A percentile compares a stretch with the other conserved stretches of the same genome.
These are phyloP conservation scores for Diplodus puntazzo DNA, from an alignment of 2,797 vertebrate genomes.

Conservation along the genomic window DNA sequence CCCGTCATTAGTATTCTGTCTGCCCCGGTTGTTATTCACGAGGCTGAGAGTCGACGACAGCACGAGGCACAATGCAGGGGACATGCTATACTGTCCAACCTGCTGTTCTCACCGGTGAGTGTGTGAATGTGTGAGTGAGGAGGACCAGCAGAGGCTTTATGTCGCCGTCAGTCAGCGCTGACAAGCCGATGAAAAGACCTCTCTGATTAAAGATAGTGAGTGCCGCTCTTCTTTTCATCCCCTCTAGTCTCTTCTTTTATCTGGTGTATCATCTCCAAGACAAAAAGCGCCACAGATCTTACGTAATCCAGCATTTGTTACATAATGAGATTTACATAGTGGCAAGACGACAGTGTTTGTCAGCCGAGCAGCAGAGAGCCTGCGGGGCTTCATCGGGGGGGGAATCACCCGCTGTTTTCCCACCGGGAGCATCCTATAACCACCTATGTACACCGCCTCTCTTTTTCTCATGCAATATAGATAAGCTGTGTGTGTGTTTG, in stretches of 20 bases:
- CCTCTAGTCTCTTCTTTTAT: neutral
- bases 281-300: constrained; percentile 20
- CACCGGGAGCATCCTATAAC: constrained; percentile 64
- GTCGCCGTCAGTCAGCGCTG: constrained; percentile 32
- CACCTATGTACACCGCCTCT: constrained; percentile 53
- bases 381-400: constrained; percentile 23
- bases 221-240: constrained; percentile 1
- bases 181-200: constrained; percentile 28
- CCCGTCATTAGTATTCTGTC: constrained; percentile 43
- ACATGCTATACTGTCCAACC: constrained; percentile 30
- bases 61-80: constrained; percentile 8
- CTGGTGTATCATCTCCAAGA: constrained; percentile 2
- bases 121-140: constrained; percentile 20
- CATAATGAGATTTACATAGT: constrained; percentile 35
- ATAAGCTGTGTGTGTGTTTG: constrained; percentile 54
- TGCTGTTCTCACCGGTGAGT: constrained; percentile 15
- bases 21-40: constrained; percentile 24
- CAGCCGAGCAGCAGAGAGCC: constrained; percentile 12
- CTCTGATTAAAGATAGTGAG: neutral
- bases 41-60: constrained; percentile 16
- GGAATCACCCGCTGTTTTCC: constrained; percentile 62
- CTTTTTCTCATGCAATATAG: constrained; percentile 67
- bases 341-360: constrained; percentile 32
- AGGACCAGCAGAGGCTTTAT: constrained; percentile 18
- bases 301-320: constrained; percentile 30